Evolutionary conservation across 2,888 invertebrate species (phyloP), one percentile per base, ranked within the genome.

Genomic region (Cartodere bifasciata): DNA sequence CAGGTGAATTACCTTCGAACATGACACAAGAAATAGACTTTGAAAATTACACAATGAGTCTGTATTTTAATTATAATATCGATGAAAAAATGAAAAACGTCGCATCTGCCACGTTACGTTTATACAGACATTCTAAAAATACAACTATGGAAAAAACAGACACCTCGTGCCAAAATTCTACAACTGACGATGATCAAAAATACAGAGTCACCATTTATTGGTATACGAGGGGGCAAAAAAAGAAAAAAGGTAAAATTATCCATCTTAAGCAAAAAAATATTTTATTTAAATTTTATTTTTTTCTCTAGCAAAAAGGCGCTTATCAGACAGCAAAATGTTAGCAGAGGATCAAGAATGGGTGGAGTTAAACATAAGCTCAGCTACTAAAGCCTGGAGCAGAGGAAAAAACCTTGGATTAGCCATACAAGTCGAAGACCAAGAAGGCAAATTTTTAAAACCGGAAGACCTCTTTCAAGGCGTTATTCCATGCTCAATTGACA

Each of bases 351-450:
- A 59, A 10, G 48, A 50, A 33, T 65, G 62, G 62, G 61, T 65
- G 16, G 66, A 67, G 38, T 53, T 66, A 38, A 63, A 63, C 47
- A 61, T 67, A 5, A 57, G 58, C 23, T 55, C 56, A 4, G 66
- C 67, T 2, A 62, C 59, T 2, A 56, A 53, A 26, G 53, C 56
- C 2, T 68, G 59, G 59, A 42, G 43, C 6, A 49, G 44, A 32
- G 64, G 64, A 43, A 44, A 41, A 41, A 46, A 58, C 44, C 36
- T 64, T 50, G 49, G 71, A 1, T 44, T 71, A 34, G 64, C 64
- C 9, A 56, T 72, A n/a, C 60, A 68, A 42, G 68, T 72, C 13
- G 71, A 72, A 49, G 70, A 72, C 48, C 70, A 72, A 48, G 69
- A 70, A 29, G 66, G 67, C 4, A 60, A 57, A 34, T 48, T 62